Percentiles rank a stretch among this genome's conserved stretches.
These are phyloP conservation scores for Hermetia illucens DNA, from an alignment of 1,140 invertebrate species.

Conservation along the genomic window DNA sequence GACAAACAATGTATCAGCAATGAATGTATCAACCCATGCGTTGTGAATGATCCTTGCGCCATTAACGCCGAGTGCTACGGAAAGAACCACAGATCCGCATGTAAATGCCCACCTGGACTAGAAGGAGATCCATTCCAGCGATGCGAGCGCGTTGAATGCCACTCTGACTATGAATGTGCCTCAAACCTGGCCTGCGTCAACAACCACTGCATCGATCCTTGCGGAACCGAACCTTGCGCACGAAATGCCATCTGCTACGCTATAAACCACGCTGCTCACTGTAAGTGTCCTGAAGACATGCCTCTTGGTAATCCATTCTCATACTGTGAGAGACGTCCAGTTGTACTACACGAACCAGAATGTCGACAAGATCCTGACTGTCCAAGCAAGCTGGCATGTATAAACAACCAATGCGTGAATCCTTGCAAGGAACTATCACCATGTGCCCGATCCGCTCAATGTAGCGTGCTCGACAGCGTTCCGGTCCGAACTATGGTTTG, in stretches of 20 bases:
- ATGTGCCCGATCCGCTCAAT: slow-evolving; percentile 52
- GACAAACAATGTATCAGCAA: slow-evolving; percentile 69
- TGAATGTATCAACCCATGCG: slow-evolving; percentile 64
- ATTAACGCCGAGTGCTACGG: slow-evolving; percentile 70
- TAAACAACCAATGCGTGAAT: slow-evolving; percentile 61
- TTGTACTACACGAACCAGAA: slow-evolving; percentile 42
- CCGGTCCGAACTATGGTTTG: slow-evolving; percentile 74
- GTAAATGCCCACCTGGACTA: slow-evolving; percentile 53
- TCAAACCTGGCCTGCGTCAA: slow-evolving; percentile 51
- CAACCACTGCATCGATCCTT: slow-evolving; percentile 61
- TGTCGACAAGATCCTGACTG: slow-evolving; percentile 67
- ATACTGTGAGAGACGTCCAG: slow-evolving; percentile 47
- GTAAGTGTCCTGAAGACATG: slow-evolving; percentile 57
- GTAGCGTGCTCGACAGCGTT: slow-evolving; percentile 63
- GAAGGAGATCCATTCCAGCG: slow-evolving; percentile 61
- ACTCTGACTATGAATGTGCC: slow-evolving; percentile 58
- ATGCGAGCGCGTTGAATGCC: slow-evolving; percentile 69
- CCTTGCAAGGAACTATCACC: slow-evolving; percentile 60
- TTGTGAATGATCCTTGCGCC: slow-evolving; percentile 62
- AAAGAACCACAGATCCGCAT: slow-evolving; percentile 56
- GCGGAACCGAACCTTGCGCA: slow-evolving; percentile 53
- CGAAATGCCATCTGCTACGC: slow-evolving; percentile 65
- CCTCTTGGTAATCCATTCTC: slow-evolving; percentile 63
- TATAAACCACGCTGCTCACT: slow-evolving; percentile 57
- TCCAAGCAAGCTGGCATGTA: slow-evolving; percentile 63